Conservation (phyloP, 2,797 vertebrate genomes). For the Sebastes reedi region DNA sequence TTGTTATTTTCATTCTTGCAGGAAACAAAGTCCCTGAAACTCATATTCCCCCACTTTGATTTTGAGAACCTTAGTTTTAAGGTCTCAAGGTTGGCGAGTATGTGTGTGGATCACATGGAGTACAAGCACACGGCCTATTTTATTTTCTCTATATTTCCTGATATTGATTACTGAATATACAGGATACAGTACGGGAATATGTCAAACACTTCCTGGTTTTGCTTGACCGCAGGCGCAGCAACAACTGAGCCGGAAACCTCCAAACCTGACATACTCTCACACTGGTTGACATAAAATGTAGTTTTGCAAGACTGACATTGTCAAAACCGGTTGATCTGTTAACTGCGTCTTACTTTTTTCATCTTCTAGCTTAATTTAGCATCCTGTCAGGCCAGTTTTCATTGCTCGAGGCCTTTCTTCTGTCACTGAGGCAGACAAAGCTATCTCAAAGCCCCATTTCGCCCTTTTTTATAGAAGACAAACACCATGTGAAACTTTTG, state of each 20-base stretch:
- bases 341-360: background rate
- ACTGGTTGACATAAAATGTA: background rate
- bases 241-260: background rate
- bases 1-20: no score
- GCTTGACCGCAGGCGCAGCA: background rate
- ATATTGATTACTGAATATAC: background rate
- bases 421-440: background rate
- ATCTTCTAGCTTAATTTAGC: background rate
- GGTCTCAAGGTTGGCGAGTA: no score
- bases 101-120: background rate
- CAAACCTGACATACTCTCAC: background rate
- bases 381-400: conserved; percentile 6
- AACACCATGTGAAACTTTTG: background rate
- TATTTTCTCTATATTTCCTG: background rate
- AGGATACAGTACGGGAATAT: background rate
- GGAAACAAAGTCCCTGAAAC: no score
- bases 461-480: background rate
- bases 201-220: background rate
- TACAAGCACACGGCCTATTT: background rate
- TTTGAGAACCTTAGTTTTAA: no score
- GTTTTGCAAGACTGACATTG: background rate
- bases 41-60: no score
- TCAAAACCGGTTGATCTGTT: background rate
- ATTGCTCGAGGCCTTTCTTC: background rate
- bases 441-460: background rate